A percentile compares a stretch with the other conserved stretches of the same genome.
Conservation (phyloP, 1,140 invertebrate genomes). For the Tigriopus japonicus region DNA sequence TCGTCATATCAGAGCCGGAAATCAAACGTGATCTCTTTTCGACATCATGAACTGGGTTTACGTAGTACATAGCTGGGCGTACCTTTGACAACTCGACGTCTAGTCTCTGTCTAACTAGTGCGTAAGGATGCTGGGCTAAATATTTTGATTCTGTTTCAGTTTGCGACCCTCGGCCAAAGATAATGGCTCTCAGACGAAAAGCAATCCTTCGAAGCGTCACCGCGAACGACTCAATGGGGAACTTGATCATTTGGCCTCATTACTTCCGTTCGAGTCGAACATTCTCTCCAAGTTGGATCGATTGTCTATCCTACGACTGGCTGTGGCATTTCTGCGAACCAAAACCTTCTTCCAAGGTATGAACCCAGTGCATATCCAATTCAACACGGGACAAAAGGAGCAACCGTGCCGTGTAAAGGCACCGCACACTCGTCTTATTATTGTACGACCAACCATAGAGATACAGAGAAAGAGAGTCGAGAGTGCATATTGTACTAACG, state of each 20-base stretch:
- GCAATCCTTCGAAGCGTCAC: conserved; percentile 94
- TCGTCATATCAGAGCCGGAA: no score
- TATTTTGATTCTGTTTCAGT: conserved; percentile 9
- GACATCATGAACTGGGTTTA: no score
- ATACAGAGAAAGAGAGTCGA: no score
- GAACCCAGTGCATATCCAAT: conserved; percentile 19
- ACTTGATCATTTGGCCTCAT: conserved; percentile 86
- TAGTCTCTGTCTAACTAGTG: no score
- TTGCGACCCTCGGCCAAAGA: conserved; percentile 50
- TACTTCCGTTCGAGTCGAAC: conserved; percentile 94
- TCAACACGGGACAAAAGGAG: not conserved
- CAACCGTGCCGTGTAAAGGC: not conserved
- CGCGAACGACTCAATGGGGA: conserved; percentile 92
- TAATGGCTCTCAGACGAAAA: conserved; percentile 72
- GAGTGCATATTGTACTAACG: no score
- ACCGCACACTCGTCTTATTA: no score
- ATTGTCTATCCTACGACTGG: conserved; percentile 85
- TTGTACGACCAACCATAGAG: no score
- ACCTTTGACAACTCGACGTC: no score
- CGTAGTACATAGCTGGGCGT: no score
- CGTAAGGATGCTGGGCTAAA: no score
- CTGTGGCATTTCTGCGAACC: conserved; percentile 90
- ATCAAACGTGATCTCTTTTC: no score
- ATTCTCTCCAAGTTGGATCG: conserved; percentile 95
- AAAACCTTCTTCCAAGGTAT: conserved; percentile 99